Evolutionary conservation across 2,113 vertebrate species (phyloP).

Genomic region (Pomatorhinus ruficollis): DNA sequence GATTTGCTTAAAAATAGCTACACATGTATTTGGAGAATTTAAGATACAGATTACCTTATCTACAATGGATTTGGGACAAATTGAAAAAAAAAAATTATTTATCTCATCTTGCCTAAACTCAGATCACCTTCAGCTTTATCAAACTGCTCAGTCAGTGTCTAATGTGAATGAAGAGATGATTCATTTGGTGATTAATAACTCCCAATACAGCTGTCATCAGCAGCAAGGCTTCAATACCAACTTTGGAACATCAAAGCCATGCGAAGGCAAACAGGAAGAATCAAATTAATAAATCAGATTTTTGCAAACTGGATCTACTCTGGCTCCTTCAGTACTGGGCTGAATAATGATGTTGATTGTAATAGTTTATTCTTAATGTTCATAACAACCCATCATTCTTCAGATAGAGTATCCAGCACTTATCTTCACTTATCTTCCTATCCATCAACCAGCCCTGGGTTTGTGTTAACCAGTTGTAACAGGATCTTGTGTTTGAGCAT

Average conservation of each 20-base stretch:
- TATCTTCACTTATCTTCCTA: neutral
- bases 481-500: neutral
- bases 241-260: neutral
- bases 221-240: neutral
- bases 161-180: neutral
- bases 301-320: neutral
- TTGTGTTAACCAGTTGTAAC: neutral
- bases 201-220: neutral
- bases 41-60: neutral
- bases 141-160: neutral
- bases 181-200: conserved; percentile 23
- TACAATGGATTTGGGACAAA: neutral
- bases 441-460: neutral
- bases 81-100: neutral
- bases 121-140: neutral
- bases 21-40: neutral
- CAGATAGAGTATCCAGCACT: neutral
- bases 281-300: neutral
- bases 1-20: neutral
- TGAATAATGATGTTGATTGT: neutral
- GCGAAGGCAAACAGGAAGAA: neutral
- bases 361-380: neutral
- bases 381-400: neutral
- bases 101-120: neutral
- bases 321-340: neutral